Evolutionary conservation across 2,113 vertebrate species (phyloP).

Genomic region (Dipodomys spectabilis): DNA sequence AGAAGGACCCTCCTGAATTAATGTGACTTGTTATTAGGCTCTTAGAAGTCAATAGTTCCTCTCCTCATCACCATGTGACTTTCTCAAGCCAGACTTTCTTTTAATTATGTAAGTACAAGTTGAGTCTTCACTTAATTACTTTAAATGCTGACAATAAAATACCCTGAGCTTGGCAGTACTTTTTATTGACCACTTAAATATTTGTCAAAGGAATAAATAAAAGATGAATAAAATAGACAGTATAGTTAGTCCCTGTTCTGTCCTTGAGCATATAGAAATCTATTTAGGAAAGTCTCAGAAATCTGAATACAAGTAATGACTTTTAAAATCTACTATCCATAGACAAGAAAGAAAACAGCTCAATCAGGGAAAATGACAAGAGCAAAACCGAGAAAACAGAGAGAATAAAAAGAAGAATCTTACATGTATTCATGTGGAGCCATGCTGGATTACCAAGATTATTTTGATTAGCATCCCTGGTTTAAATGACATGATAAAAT

Average conservation of each 20-base stretch:
- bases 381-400: background rate
- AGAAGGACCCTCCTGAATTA: background rate
- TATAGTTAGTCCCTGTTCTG: background rate
- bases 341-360: background rate
- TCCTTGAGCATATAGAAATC: background rate
- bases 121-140: background rate
- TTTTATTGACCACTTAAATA: background rate
- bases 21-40: background rate
- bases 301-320: background rate
- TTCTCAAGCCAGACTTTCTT: background rate
- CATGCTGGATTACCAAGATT: background rate
- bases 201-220: background rate
- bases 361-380: background rate
- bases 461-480: slow-evolving; percentile 1
- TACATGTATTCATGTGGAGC: background rate
- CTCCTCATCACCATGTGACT: background rate
- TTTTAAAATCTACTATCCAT: background rate
- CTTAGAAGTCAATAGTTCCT: background rate
- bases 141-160: background rate
- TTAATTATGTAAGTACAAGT: background rate
- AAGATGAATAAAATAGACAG: background rate
- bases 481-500: background rate
- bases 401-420: background rate
- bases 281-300: background rate
- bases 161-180: background rate